Evolutionary conservation across 2,888 invertebrate genomes (phyloP).

Genomic region (Anagyrus pseudococci): DNA sequence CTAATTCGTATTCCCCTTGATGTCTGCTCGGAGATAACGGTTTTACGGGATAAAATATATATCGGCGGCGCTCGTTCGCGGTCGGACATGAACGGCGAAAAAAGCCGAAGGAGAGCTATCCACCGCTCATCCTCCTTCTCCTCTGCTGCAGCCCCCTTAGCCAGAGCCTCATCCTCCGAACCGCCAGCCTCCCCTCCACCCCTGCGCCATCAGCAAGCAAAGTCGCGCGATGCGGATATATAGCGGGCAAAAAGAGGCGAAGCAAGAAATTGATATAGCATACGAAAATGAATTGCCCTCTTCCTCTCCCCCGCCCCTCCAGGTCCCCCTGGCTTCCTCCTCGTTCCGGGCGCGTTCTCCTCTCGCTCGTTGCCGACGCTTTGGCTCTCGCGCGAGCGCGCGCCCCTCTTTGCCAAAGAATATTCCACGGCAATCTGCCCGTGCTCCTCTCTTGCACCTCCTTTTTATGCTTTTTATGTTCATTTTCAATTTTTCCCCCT

Average conservation of each 20-base stretch:
- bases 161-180: too few relatives aligned
- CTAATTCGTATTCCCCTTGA: slow-evolving; percentile 61
- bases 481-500: slow-evolving; percentile 59
- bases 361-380: slow-evolving; percentile 21
- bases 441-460: slow-evolving; percentile 45
- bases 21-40: slow-evolving; percentile 58
- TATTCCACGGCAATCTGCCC: slow-evolving; percentile 61
- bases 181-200: neutral
- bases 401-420: slow-evolving; percentile 52
- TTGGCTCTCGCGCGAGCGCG: neutral
- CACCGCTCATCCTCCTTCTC: too few relatives aligned
- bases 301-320: slow-evolving; percentile 34
- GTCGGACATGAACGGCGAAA: slow-evolving; percentile 20
- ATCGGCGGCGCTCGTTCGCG: slow-evolving; percentile 47
- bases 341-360: too few relatives aligned
- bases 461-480: slow-evolving; percentile 59
- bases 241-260: slow-evolving; percentile 40
- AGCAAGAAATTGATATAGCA: slow-evolving; percentile 63
- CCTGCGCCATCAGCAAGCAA: slow-evolving; percentile 2
- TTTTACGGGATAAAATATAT: slow-evolving; percentile 59
- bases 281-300: slow-evolving; percentile 62
- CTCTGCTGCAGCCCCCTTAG: too few relatives aligned
- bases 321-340: too few relatives aligned
- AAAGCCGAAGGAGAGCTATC: too few relatives aligned
- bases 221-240: slow-evolving; percentile 25